Evolutionary conservation across 2,113 vertebrate species (phyloP).

Genomic region (Ceuthmochares aereus): DNA sequence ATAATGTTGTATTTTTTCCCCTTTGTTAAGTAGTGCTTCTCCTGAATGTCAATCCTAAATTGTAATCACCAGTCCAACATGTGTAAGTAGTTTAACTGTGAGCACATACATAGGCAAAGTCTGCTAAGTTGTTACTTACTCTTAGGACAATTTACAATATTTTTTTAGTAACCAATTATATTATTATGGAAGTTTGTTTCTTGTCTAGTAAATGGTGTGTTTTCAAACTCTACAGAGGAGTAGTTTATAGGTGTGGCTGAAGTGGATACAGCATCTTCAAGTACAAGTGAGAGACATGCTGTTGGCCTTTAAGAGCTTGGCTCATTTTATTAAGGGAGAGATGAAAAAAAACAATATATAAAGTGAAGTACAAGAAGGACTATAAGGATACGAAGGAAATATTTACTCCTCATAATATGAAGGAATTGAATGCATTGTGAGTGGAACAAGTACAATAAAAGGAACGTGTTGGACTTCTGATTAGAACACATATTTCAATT

Average conservation of each 20-base stretch:
- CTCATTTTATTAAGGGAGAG: not conserved
- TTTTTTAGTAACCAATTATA: not conserved
- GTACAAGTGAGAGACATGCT: not conserved
- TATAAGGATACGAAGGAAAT: not conserved
- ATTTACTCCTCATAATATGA: not conserved
- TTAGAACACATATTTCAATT: not conserved
- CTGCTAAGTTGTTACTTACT: not conserved
- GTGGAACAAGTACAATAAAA: not conserved
- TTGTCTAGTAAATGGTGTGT: not conserved
- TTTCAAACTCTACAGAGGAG: not conserved
- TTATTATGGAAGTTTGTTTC: not conserved
- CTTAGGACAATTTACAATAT: not conserved
- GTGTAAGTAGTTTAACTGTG: not conserved
- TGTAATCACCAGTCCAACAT: not conserved
- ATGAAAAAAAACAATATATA: not conserved
- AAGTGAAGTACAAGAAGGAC: not conserved
- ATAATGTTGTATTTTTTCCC: not conserved
- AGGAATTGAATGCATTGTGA: not conserved
- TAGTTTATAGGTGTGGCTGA: not conserved
- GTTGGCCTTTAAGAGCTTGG: not conserved
- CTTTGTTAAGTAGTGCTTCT: not conserved
- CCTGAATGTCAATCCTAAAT: not conserved
- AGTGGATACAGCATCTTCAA: not conserved
- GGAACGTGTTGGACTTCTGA: not conserved
- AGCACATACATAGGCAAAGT: not conserved